A percentile compares a stretch with the other conserved stretches of the same genome.
Evolutionary conservation across 2,113 vertebrate genomes (phyloP).

Genomic region (Eupsittula cactorum): DNA sequence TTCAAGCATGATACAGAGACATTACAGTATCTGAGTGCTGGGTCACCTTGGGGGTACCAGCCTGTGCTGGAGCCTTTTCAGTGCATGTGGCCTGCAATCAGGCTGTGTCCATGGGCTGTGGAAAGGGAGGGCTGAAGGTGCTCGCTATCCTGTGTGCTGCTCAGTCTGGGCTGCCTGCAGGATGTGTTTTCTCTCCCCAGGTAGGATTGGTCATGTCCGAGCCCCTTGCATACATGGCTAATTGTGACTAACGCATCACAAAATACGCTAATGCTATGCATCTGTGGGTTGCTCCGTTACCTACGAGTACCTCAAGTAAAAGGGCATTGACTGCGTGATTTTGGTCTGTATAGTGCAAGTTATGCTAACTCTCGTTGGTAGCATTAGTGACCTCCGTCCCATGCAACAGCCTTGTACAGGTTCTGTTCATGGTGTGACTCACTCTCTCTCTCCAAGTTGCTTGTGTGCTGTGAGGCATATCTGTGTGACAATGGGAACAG

Average conservation of each 20-base stretch:
- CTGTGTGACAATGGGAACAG: background rate
- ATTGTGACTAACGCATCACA: background rate
- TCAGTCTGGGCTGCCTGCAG: background rate
- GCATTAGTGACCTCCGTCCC: background rate
- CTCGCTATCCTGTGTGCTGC: background rate
- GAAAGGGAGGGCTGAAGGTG: background rate
- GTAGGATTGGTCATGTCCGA: background rate
- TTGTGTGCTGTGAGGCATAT: background rate
- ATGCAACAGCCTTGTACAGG: background rate
- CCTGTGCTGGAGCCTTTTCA: background rate
- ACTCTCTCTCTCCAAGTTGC: background rate
- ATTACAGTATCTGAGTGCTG: background rate
- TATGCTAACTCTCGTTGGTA: background rate
- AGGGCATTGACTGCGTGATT: background rate
- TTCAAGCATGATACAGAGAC: background rate
- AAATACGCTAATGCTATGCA: background rate
- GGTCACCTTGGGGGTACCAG: accelerated
- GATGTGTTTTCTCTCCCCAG: background rate
- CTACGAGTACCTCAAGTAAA: background rate
- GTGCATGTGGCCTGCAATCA: accelerated
- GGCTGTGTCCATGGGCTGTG: background rate
- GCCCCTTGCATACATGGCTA: background rate
- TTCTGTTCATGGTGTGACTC: background rate
- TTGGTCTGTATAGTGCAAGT: background rate
- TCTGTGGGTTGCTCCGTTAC: background rate